phyloP scores from a whole-genome alignment of 2,888 invertebrate species.

The Polyommatus icarus region DNA sequence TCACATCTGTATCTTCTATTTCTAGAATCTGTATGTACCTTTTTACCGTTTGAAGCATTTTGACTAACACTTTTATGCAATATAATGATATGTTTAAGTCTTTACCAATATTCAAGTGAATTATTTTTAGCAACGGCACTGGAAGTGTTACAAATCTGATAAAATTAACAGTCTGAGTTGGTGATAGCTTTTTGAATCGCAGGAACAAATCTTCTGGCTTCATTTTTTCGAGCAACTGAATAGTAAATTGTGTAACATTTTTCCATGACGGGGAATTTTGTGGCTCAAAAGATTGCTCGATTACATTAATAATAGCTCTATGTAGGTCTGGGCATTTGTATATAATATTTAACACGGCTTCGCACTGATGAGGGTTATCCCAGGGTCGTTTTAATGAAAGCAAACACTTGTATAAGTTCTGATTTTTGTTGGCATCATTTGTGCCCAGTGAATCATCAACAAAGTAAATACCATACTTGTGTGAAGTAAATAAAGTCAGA shows the following conservation, averaged over 20 bases:
- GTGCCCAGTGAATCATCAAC: slow-evolving; percentile 83
- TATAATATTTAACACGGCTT: slow-evolving; percentile 83
- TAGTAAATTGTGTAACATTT: slow-evolving; percentile 68
- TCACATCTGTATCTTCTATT: slow-evolving; percentile 51
- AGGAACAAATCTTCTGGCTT: slow-evolving; percentile 73
- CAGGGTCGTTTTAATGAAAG: slow-evolving; percentile 84
- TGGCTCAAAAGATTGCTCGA: slow-evolving; percentile 83
- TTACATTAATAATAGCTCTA: slow-evolving; percentile 80
- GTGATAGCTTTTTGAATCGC: slow-evolving; percentile 66
- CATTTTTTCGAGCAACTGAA: slow-evolving; percentile 67
- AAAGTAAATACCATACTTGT: slow-evolving; percentile 88
- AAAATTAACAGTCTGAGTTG: slow-evolving; percentile 76
- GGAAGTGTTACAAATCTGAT: slow-evolving; percentile 75
- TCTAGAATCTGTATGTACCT: slow-evolving; percentile 77
- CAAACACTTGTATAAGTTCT: slow-evolving; percentile 82
- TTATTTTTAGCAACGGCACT: slow-evolving; percentile 69
- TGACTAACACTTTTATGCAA: slow-evolving; percentile 74
- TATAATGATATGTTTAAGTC: slow-evolving; percentile 68
- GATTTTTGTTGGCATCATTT: slow-evolving; percentile 80
- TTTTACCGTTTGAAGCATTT: slow-evolving; percentile 77
- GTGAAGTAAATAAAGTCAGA: slow-evolving; percentile 87
- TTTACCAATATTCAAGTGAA: slow-evolving; percentile 59
- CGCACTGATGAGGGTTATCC: slow-evolving; percentile 83
- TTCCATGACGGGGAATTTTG: slow-evolving; percentile 79
- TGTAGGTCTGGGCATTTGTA: slow-evolving; percentile 86